Percentiles rank a stretch among this genome's conserved stretches.
These are phyloP conservation scores for Tamandua tetradactyla DNA, from an alignment of 2,797 vertebrate genomes.

Conservation along the genomic window DNA sequence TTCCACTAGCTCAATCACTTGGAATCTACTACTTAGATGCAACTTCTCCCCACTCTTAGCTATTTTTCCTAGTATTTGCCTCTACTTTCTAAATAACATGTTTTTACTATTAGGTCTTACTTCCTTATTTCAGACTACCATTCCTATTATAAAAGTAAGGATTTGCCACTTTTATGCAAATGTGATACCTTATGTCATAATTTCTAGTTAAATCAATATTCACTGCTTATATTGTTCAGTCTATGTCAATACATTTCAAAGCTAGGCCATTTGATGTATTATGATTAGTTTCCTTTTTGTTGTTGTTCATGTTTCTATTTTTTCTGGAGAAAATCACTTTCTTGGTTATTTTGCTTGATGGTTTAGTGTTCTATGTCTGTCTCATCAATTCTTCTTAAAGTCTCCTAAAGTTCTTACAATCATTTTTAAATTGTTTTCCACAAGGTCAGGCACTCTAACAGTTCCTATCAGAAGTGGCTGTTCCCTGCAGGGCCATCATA, in stretches of 20 bases:
- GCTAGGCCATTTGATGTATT: neutral
- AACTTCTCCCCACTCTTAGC: neutral
- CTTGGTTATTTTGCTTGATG: neutral
- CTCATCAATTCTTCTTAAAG: constrained; percentile 27
- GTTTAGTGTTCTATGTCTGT: neutral
- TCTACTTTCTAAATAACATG: neutral
- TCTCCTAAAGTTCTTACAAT: neutral
- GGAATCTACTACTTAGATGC: neutral
- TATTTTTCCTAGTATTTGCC: neutral
- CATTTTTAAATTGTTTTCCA: neutral
- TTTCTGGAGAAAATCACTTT: neutral
- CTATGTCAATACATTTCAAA: neutral
- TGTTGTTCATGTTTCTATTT: neutral
- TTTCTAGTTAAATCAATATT: neutral
- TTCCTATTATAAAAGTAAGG: neutral
- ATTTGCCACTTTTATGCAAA: neutral
- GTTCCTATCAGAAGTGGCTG: neutral
- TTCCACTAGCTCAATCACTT: neutral
- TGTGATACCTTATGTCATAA: neutral
- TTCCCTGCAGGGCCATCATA: neutral
- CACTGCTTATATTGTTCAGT: neutral
- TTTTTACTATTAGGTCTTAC: neutral
- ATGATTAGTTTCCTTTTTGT: neutral
- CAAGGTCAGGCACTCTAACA: neutral
- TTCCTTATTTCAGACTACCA: constrained; percentile 16